Percentiles rank a stretch among this genome's conserved stretches.
Evolutionary conservation across 2,113 vertebrate species (phyloP).

Genomic region (Hassar affinis): DNA sequence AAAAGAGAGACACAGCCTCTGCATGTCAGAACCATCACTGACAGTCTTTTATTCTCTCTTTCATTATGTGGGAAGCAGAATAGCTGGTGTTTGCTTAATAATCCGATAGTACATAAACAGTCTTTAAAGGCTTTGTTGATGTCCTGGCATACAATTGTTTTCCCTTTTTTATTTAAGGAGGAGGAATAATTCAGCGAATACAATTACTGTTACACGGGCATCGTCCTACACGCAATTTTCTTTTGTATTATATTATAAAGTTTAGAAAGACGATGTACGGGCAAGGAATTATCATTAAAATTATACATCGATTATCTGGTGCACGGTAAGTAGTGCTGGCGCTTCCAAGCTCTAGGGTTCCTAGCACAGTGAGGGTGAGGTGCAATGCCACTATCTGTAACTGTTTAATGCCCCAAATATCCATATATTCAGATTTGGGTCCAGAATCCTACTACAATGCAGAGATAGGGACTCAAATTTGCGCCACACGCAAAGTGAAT

Average conservation of each 20-base stretch:
- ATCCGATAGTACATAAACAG: constrained; percentile 26
- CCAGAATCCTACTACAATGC: too few relatives aligned
- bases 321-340: too few relatives aligned
- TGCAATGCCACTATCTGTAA: not conserved
- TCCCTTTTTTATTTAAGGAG: constrained; percentile 10
- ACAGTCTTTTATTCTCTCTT: constrained; percentile 28
- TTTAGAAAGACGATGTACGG: not conserved
- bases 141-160: constrained; percentile 22
- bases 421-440: not conserved
- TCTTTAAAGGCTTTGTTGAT: constrained; percentile 20
- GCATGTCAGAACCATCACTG: constrained; percentile 10
- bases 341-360: not conserved
- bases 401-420: not conserved
- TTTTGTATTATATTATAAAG: not conserved
- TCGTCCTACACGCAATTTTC: not conserved
- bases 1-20: constrained; percentile 20
- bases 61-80: constrained; percentile 30
- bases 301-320: not conserved
- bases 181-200: constrained; percentile 18
- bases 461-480: too few relatives aligned
- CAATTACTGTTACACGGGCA: constrained; percentile 16
- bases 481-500: too few relatives aligned
- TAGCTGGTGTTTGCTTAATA: constrained; percentile 38
- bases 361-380: not conserved
- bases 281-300: not conserved